Percentiles rank a stretch among this genome's conserved stretches.
phyloP scores from a whole-genome alignment of 2,113 vertebrate genomes.

The Brachypteracias leptosomus region DNA sequence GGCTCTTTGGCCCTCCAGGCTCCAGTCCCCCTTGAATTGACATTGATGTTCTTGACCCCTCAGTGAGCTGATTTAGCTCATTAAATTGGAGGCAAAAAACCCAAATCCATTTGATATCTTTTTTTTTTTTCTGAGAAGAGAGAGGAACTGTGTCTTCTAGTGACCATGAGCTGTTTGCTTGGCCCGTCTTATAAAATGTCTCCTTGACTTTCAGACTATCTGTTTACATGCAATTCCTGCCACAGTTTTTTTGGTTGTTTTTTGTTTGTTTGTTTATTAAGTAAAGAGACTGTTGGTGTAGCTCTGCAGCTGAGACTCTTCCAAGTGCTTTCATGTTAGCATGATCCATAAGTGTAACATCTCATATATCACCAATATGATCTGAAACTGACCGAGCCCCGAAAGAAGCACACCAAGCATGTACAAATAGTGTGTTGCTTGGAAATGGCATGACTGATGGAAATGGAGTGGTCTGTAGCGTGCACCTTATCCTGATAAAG shows the following conservation, averaged over 20 bases:
- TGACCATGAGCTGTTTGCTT: background rate
- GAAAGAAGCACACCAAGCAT: background rate
- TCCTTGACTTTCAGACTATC: background rate
- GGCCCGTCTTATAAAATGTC: background rate
- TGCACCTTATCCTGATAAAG: background rate
- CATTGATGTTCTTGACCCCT: background rate
- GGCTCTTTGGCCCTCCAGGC: background rate
- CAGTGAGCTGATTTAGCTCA: background rate
- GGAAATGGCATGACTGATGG: background rate
- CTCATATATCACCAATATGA: background rate
- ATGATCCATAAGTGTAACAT: background rate
- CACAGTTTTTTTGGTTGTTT: background rate
- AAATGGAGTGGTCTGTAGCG: background rate
- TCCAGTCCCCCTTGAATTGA: background rate
- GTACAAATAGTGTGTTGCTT: background rate
- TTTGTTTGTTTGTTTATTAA: background rate
- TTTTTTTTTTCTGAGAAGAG: background rate
- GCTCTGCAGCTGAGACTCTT: background rate
- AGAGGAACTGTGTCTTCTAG: background rate
- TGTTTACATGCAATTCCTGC: background rate
- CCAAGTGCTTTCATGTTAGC: background rate
- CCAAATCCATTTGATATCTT: background rate
- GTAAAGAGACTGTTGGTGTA: background rate
- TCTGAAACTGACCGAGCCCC: background rate
- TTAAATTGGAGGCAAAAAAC: accelerated